These are phyloP conservation scores for Pipra filicauda DNA, from an alignment of 2,113 vertebrate species.

Conservation along the genomic window DNA sequence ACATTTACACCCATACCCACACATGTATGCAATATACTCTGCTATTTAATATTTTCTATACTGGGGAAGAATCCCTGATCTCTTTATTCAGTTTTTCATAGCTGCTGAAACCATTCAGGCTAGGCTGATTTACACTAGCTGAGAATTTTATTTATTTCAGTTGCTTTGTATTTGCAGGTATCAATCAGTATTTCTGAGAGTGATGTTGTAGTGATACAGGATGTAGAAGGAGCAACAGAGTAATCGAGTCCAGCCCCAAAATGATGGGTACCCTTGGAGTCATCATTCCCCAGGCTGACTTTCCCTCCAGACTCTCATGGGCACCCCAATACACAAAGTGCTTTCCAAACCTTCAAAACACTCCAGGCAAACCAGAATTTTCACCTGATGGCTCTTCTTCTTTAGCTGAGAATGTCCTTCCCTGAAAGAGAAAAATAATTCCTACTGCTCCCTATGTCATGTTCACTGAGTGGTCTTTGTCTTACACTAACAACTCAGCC, in stretches of 20 bases:
- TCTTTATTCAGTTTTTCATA: background rate
- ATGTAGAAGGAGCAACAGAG: background rate
- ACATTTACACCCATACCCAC: background rate
- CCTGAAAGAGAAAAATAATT: background rate
- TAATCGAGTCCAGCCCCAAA: accelerated
- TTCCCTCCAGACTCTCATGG: background rate
- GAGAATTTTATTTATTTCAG: background rate
- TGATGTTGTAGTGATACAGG: background rate
- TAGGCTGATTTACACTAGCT: background rate
- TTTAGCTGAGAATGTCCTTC: background rate
- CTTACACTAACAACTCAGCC: background rate
- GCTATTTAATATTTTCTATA: background rate
- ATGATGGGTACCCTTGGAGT: background rate
- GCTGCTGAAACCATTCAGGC: background rate
- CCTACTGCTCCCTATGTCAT: too few relatives aligned
- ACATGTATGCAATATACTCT: background rate
- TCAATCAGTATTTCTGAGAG: background rate
- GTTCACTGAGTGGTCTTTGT: background rate
- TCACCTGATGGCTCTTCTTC: background rate
- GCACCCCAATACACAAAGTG: background rate
- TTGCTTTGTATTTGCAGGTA: background rate
- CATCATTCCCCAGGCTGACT: background rate
- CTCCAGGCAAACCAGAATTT: background rate
- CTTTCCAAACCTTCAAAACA: background rate
- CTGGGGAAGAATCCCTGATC: background rate